Conservation (phyloP, 2,888 invertebrate species). For the Caenorhabditis virilis region DNA sequence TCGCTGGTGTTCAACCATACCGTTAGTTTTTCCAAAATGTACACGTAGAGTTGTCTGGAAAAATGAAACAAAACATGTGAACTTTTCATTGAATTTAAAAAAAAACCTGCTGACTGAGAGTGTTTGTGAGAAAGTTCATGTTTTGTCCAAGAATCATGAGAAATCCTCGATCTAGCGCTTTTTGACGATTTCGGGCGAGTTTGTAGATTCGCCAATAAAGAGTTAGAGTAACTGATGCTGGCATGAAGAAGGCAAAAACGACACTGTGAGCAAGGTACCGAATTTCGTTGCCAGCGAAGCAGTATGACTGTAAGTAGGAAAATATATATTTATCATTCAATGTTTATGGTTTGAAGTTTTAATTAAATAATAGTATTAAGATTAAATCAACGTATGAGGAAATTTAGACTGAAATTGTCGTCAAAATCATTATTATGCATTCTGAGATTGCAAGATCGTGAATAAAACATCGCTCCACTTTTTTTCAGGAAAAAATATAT, state of each 20-base stretch:
- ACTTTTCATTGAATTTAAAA: not conserved
- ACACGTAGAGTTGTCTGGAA: conserved; percentile 66
- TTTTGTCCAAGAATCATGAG: conserved; percentile 68
- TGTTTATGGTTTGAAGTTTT: too few relatives aligned
- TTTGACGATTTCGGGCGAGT: conserved; percentile 64
- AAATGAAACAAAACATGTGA: too few relatives aligned
- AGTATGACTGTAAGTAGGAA: conserved; percentile 57
- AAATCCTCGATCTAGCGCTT: conserved; percentile 65
- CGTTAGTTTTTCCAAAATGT: conserved; percentile 67
- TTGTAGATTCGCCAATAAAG: conserved; percentile 68
- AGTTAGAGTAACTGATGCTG: conserved; percentile 67
- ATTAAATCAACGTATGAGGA: too few relatives aligned
- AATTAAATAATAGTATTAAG: too few relatives aligned
- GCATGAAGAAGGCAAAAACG: conserved; percentile 68
- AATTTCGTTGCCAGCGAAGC: conserved; percentile 67
- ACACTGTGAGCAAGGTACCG: conserved; percentile 68
- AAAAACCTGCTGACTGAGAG: conserved; percentile 59
- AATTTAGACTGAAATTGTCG: too few relatives aligned
- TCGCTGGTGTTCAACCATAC: conserved; percentile 68
- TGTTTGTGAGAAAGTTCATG: conserved; percentile 69
- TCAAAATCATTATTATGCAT: too few relatives aligned
- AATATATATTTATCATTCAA: too few relatives aligned
- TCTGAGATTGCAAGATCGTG: too few relatives aligned
- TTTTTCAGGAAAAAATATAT: too few relatives aligned
- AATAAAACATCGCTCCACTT: too few relatives aligned